A percentile compares a stretch with the other conserved stretches of the same genome.
These are phyloP conservation scores for Fragum whitleyi DNA, from an alignment of 2,888 invertebrate genomes.

Conservation along the genomic window DNA sequence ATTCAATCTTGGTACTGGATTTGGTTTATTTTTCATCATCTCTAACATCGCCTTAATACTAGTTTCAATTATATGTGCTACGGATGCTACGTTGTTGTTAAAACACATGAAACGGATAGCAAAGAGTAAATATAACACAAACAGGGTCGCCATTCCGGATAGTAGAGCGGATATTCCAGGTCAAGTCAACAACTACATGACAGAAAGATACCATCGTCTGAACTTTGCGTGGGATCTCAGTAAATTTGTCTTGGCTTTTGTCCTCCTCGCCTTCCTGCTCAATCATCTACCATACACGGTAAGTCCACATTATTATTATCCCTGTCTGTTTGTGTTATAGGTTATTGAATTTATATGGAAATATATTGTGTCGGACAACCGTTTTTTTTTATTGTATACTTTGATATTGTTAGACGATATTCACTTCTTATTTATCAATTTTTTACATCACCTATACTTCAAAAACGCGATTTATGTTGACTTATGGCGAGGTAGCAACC, in stretches of 20 bases:
- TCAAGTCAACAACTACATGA: slow-evolving; percentile 63
- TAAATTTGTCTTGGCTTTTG: slow-evolving; percentile 68
- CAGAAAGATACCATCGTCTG: slow-evolving; percentile 73
- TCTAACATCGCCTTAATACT: slow-evolving; percentile 66
- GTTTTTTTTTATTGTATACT: too few relatives aligned
- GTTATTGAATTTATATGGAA: too few relatives aligned
- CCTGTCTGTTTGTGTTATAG: too few relatives aligned
- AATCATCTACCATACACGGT: slow-evolving; percentile 75
- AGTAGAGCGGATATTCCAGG: slow-evolving; percentile 59
- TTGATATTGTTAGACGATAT: too few relatives aligned
- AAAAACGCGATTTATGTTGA: too few relatives aligned
- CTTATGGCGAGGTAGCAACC: too few relatives aligned
- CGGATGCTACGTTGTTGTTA: slow-evolving; percentile 71
- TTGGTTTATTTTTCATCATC: slow-evolving; percentile 68
- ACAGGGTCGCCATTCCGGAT: slow-evolving; percentile 70
- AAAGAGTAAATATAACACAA: slow-evolving; percentile 73
- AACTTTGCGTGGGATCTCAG: slow-evolving; percentile 77
- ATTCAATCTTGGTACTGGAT: slow-evolving; percentile 70
- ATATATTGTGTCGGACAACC: too few relatives aligned
- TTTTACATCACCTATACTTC: too few relatives aligned
- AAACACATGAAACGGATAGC: slow-evolving; percentile 72
- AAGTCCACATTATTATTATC: slow-evolving; percentile 63
- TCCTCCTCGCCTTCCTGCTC: slow-evolving; percentile 60
- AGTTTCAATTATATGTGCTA: slow-evolving; percentile 66
- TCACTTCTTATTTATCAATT: too few relatives aligned